Evolutionary conservation across 2,797 vertebrate species (phyloP), one percentile per base, ranked within the genome.

Genomic region (Melanotaenia parkinsoni): DNA sequence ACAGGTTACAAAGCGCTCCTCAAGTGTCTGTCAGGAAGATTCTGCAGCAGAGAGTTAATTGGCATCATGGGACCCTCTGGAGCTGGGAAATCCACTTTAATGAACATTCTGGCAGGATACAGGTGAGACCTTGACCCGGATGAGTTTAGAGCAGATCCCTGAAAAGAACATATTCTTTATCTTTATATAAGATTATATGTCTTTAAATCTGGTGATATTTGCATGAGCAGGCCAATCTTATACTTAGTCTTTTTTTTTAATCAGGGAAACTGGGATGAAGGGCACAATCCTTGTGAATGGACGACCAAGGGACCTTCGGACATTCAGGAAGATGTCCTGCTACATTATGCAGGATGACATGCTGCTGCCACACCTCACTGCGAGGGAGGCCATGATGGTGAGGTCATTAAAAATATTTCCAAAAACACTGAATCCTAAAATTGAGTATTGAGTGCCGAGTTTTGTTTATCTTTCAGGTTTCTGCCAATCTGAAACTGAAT

Each of bases 271-370:
- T 0, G 98, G 98, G 24, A 99, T 99, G 98, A 98, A 98, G 88
- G 98, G 98, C 4, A 96, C 98, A 88, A 97, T 99, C 85, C 83
- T 97, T 86, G 97, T 99, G 71, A 99, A 99, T 0, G 96, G 97
- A 10, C 91, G 94, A 45, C 96, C 93, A 0, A 91, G 98, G 78
- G 97, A 99, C 69, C 94, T 98, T 81, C 95, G 98, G 68, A 99
- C 97, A 33, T 99, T 99, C 92, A 95, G 98, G 73, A 99, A 99
- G 93, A 99, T 99, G 98, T 99, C 98, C 57, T 99, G 98, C 87
- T 99, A 99, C 89, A 99, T 99, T 91, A 99, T 99, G 98, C 98
- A 99, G 91, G 97, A 99, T 0, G 98, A 99, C 91, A 98, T 99
- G 97, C 93, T 99, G 66, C 91, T 99, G 92, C 98, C 98, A 0